A percentile compares a stretch with the other conserved stretches of the same genome.
These are phyloP conservation scores for Chymomyza amoena DNA, from an alignment of 2,888 invertebrate genomes.

Conservation along the genomic window DNA sequence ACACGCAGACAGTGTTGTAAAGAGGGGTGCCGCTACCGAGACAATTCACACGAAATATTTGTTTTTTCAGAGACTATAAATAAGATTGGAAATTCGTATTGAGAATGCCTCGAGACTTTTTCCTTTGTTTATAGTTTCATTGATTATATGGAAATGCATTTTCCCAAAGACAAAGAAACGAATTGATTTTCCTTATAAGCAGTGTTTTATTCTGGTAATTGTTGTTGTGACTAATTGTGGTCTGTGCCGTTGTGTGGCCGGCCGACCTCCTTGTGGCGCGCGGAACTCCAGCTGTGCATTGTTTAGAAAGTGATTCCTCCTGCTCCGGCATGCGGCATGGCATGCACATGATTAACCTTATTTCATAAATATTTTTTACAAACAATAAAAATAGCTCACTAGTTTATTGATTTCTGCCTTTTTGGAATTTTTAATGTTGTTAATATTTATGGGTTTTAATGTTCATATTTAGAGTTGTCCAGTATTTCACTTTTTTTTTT, in stretches of 20 bases:
- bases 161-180: slow-evolving; percentile 47
- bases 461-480: slow-evolving; percentile 57
- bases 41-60: slow-evolving; percentile 63
- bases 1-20: no score
- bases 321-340: no score
- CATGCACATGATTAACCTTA: neutral
- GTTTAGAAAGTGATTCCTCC: slow-evolving; percentile 56
- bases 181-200: slow-evolving; percentile 45
- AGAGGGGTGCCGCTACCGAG: neutral
- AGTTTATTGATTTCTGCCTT: slow-evolving; percentile 14
- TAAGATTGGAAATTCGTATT: neutral
- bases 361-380: slow-evolving; percentile 21
- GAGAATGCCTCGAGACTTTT: neutral
- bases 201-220: neutral
- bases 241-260: neutral
- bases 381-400: slow-evolving; percentile 22
- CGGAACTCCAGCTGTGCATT: slow-evolving; percentile 62
- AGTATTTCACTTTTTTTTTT: slow-evolving; percentile 19
- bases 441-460: slow-evolving; percentile 65
- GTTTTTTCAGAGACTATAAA: slow-evolving; percentile 2
- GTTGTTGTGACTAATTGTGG: slow-evolving; percentile 63
- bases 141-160: slow-evolving; percentile 66
- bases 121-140: slow-evolving; percentile 43
- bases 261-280: slow-evolving; percentile 10
- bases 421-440: slow-evolving; percentile 57